Evolutionary conservation across 2,797 vertebrate genomes (phyloP).

Genomic region (Eulemur rubriventer): DNA sequence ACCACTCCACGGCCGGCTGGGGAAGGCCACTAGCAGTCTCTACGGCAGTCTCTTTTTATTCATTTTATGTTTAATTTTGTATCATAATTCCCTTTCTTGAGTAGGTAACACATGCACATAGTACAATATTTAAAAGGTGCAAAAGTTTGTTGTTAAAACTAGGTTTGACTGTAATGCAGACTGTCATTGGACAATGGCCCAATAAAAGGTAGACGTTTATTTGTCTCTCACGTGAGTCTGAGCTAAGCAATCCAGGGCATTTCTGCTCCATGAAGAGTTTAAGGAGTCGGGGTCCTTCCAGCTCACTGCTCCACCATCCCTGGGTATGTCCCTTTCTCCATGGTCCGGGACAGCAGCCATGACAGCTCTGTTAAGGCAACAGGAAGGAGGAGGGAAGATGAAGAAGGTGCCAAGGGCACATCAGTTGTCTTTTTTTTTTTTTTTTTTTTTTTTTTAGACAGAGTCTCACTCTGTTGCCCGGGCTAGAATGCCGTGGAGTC

Average conservation of each 20-base stretch:
- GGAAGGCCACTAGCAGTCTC: not conserved
- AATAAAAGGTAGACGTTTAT: not conserved
- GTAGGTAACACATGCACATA: not conserved
- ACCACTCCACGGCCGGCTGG: accelerated
- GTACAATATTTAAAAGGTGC: not conserved
- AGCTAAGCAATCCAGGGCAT: accelerated
- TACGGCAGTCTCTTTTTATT: not conserved
- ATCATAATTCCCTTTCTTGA: not conserved
- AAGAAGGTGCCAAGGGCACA: not conserved
- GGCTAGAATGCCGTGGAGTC: no score
- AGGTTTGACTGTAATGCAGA: not conserved
- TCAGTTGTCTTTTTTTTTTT: not conserved
- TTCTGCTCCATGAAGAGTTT: not conserved
- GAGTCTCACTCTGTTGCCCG: no score
- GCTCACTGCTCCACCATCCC: not conserved
- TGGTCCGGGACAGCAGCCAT: accelerated
- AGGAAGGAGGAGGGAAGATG: not conserved
- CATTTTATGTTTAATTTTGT: not conserved
- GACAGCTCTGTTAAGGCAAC: not conserved
- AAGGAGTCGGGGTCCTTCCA: not conserved
- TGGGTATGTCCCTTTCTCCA: not conserved
- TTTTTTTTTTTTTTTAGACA: no score
- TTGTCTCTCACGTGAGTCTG: not conserved
- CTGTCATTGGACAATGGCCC: not conserved
- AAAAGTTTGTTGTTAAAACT: not conserved